A percentile compares a stretch with the other conserved stretches of the same genome.
These are phyloP conservation scores for Trogon melanurus DNA, from an alignment of 2,113 vertebrate species.

Conservation along the genomic window DNA sequence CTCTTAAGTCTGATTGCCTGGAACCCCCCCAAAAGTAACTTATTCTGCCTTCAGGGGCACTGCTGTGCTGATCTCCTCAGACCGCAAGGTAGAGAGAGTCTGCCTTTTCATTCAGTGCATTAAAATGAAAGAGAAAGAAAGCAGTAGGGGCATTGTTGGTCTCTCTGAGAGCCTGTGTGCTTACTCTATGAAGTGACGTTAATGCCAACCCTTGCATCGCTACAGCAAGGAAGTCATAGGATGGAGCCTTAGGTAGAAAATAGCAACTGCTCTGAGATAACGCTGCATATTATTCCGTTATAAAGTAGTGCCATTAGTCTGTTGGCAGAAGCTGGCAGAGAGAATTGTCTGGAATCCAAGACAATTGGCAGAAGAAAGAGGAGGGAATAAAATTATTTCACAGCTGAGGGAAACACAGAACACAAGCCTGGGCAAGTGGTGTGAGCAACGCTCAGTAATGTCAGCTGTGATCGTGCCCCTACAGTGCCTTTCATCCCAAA, in stretches of 20 bases:
- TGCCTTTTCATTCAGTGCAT: background rate
- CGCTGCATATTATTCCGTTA: background rate
- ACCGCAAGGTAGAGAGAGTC: background rate
- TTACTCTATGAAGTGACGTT: background rate
- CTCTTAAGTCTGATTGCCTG: background rate
- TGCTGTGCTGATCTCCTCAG: background rate
- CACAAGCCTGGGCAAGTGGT: background rate
- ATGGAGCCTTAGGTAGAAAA: background rate
- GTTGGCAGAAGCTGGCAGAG: conserved; percentile 3
- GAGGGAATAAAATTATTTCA: conserved; percentile 18
- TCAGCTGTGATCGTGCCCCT: background rate
- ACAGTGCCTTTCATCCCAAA: fast-evolving
- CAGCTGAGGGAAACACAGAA: background rate
- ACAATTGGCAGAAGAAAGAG: conserved; percentile 35
- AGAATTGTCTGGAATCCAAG: conserved; percentile 50
- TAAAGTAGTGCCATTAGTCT: conserved; percentile 18
- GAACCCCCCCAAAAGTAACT: background rate
- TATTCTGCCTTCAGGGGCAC: background rate
- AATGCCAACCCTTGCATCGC: background rate
- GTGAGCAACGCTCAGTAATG: fast-evolving
- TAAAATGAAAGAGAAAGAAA: background rate
- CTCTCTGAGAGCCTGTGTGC: background rate
- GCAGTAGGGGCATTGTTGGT: background rate
- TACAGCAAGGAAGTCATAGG: background rate
- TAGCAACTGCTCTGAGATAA: background rate